Evolutionary conservation across 2,797 vertebrate genomes (phyloP), one percentile per base, ranked within the genome.

Genomic region (Strix occidentalis): DNA sequence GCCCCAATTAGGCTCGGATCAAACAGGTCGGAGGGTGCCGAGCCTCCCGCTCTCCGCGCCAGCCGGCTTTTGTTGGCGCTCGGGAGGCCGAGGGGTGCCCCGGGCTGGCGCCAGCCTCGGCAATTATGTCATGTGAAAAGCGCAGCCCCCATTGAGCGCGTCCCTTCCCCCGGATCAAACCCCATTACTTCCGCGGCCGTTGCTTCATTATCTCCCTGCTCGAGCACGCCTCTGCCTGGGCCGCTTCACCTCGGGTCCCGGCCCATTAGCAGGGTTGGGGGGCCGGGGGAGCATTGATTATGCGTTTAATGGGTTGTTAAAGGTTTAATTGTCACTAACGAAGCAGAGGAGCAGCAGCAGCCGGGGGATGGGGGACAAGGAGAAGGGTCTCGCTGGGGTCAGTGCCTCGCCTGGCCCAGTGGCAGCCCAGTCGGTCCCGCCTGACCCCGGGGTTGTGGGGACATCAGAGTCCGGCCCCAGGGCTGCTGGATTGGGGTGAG

Each of bases 121-220:
- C 95, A 98, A 98, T 99, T 98, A 98, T 98, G 98, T 98, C 98
- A 98, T 98, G 93, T 77, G 96, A 95, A 95, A 84, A 50, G 89
- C 24, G 84, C 95, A 84, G 95, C 91, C 98, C 98, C 97, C 98
- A 98, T 94, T 91, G 98, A 98, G 98, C 96, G 98, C 97, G 97
- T 98, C 97, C 88, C 91, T n/a, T 89, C 84, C 90, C 89, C 75
- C 16, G 72, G 85, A 88, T 98, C 98, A 98, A 98, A 98, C 98
- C 98, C 98, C 98, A 98, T 99, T 99, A 99, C 98, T 99, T 99
- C 98, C 98, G 98, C 99, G 98, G 97, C 97, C 98, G 9, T 98
- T 98, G 97, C 97, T 98, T 97, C 98, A 98, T 98, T 99, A 98
- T 98, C 96, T 98, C 94, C 71, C 91, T 60, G 93, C 95, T 97